Evolutionary conservation across 2,888 invertebrate species (phyloP).

Genomic region (Amorpha juglandis): DNA sequence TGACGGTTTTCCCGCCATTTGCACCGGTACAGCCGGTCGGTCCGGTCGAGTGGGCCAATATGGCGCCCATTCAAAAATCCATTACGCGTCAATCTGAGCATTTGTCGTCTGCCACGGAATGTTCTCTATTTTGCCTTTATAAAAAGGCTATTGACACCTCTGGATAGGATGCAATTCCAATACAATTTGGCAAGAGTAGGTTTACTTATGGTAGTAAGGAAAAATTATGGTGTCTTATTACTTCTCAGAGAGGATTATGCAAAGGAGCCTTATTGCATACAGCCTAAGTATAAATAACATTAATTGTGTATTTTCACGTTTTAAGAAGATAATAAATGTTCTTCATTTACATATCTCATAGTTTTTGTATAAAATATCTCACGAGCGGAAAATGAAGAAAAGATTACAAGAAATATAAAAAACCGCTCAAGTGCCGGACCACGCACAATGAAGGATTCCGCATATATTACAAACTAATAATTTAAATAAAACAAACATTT

Average conservation of each 20-base stretch:
- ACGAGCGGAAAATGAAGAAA: neutral
- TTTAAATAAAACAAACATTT: no score
- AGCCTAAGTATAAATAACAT: neutral
- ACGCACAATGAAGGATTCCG: no score
- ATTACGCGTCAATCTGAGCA: constrained; percentile 67
- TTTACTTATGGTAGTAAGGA: no score
- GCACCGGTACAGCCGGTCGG: constrained; percentile 35
- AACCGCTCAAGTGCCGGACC: no score
- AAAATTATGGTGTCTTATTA: no score
- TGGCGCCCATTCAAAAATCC: constrained; percentile 69
- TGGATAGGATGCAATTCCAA: neutral
- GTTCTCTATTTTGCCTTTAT: neutral
- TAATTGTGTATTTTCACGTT: neutral
- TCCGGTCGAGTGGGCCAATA: constrained; percentile 63
- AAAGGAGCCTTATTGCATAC: neutral
- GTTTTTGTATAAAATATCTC: no score
- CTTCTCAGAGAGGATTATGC: neutral
- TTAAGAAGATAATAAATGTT: no score
- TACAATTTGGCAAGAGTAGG: no score
- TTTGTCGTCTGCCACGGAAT: constrained; percentile 13
- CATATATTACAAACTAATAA: no score
- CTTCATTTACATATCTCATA: no score
- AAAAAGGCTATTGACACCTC: neutral
- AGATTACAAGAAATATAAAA: no score
- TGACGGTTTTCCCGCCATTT: constrained; percentile 36